phyloP scores from a whole-genome alignment of 2,888 invertebrate genomes.

The Catocala nupta region DNA sequence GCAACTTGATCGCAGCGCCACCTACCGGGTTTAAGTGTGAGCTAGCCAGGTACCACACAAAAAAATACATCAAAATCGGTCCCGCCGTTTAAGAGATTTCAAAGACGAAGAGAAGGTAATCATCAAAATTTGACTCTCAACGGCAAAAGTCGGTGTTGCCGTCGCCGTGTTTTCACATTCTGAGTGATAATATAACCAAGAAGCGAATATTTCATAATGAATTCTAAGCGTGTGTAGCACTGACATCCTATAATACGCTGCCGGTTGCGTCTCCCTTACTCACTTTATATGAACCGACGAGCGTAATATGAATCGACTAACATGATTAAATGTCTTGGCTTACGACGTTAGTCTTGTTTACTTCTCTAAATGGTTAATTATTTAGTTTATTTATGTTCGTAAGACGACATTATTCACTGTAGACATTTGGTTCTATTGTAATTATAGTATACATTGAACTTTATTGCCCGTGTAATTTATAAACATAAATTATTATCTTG shows the following conservation, averaged over 20 bases:
- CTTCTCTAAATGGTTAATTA: background rate
- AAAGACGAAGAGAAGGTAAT: too few relatives aligned
- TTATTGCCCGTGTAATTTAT: too few relatives aligned
- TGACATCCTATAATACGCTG: constrained; percentile 16
- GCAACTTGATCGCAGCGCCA: too few relatives aligned
- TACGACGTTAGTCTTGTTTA: background rate
- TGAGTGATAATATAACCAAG: constrained; percentile 21
- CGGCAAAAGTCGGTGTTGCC: background rate
- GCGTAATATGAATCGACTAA: constrained; percentile 35
- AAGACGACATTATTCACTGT: background rate
- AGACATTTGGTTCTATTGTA: too few relatives aligned
- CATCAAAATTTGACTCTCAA: background rate
- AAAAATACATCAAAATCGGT: too few relatives aligned
- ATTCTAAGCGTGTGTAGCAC: constrained; percentile 39
- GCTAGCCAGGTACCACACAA: too few relatives aligned
- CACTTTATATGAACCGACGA: constrained; percentile 25
- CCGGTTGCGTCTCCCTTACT: constrained; percentile 21
- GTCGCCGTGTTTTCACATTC: background rate
- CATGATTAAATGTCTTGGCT: constrained; percentile 27
- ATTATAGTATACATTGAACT: too few relatives aligned
- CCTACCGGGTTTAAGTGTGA: too few relatives aligned
- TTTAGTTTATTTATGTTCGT: background rate
- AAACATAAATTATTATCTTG: too few relatives aligned
- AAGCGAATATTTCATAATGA: constrained; percentile 37
- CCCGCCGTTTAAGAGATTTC: too few relatives aligned